Percentiles rank a stretch among this genome's conserved stretches.
Conservation (phyloP, 23 tunicate species). For the Styela plicata region DNA sequence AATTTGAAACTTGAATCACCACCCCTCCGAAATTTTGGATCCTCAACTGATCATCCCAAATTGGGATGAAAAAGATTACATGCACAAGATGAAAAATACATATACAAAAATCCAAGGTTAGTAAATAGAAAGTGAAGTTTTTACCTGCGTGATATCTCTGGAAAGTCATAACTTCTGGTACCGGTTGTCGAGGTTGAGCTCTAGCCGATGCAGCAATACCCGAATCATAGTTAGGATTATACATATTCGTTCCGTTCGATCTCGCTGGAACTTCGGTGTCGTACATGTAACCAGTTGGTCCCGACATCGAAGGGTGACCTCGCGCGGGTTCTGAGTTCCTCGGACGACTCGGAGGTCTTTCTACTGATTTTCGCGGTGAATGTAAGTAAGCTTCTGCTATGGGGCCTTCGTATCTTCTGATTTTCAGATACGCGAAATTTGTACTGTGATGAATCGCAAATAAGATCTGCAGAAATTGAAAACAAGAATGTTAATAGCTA, state of each 20-base stretch:
- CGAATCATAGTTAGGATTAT: constrained; percentile 25
- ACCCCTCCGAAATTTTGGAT: no score
- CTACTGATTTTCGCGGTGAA: not conserved
- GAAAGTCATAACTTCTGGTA: constrained; percentile 30
- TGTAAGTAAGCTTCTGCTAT: not conserved
- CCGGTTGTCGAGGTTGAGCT: not conserved
- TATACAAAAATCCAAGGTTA: not conserved
- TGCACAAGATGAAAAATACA: not conserved
- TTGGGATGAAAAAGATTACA: not conserved
- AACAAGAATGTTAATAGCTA: no score
- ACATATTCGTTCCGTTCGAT: constrained; percentile 14
- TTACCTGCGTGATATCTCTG: constrained; percentile 19
- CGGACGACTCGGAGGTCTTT: not conserved
- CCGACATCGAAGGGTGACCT: not conserved
- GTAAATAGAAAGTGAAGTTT: no score
- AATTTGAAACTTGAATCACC: no score
- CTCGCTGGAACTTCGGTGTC: not conserved
- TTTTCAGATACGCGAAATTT: constrained; percentile 74
- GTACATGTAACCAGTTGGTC: not conserved
- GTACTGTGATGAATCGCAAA: constrained; percentile 64
- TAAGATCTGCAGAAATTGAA: constrained; percentile 50
- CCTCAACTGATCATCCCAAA: no score
- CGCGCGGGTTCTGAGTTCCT: not conserved
- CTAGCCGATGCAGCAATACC: not conserved
- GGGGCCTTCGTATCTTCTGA: constrained; percentile 71